These are phyloP conservation scores for Ammodytes marinus DNA, from an alignment of 2,113 vertebrate species.

Conservation along the genomic window DNA sequence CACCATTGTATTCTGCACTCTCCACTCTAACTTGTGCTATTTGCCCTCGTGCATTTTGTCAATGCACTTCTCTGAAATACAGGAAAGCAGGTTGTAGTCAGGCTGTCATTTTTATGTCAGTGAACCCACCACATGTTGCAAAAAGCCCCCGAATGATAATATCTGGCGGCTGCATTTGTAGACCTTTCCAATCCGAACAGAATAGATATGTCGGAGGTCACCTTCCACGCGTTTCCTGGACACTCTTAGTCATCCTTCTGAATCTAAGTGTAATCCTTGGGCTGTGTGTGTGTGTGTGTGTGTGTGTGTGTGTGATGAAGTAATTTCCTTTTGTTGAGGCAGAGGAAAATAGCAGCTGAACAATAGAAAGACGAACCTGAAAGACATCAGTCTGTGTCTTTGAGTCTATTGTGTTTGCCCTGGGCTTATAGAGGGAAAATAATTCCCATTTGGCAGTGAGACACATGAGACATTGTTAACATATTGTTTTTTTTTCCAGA, in stretches of 20 bases:
- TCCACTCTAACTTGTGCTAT: not conserved
- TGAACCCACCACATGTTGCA: not conserved
- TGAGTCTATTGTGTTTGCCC: conserved; percentile 19
- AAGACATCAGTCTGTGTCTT: conserved; percentile 25
- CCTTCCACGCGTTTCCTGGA: conserved; percentile 23
- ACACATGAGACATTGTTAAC: conserved; percentile 1
- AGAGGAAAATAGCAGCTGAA: conserved; percentile 23
- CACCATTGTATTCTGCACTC: not conserved
- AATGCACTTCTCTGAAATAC: not conserved
- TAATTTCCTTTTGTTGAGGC: conserved; percentile 1
- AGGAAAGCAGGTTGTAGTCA: not conserved
- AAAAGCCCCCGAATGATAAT: conserved; percentile 12
- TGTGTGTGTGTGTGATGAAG: conserved; percentile 13
- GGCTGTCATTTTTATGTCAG: not conserved
- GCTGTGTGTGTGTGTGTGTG: not conserved
- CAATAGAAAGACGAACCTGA: conserved; percentile 14
- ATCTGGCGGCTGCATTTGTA: not conserved
- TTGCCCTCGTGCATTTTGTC: not conserved
- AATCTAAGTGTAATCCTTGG: not conserved
- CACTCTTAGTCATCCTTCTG: not conserved
- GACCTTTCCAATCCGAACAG: not conserved
- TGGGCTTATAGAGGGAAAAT: conserved; percentile 2
- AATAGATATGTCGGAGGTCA: conserved; percentile 14
- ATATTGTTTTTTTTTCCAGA: conserved; percentile 1
- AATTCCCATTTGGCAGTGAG: conserved; percentile 11